Base-by-base conservation (phyloP, 2,797 vertebrate genomes). In the Apogon hyalosoma region DNA sequence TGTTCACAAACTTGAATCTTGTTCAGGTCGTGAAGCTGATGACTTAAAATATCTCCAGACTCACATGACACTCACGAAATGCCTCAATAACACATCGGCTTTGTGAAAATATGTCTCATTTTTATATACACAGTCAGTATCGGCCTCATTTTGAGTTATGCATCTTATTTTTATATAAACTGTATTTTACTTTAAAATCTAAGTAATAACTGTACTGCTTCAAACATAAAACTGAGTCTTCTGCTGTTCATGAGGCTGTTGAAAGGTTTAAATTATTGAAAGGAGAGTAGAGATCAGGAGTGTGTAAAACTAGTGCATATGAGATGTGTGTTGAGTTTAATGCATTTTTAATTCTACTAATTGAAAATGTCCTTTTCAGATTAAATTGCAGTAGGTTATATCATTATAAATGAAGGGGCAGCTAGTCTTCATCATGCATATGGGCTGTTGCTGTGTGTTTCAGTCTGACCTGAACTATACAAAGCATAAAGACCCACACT, bases 211-310 rank as follows among this genome's bases (percentile, higher is more conserved):
- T 24, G 2, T 24, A 24, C 2, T 24, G 21, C 21, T 24, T 24
- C 21, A 24, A 24, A 24, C 21, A 24, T 24, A 24, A 24, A 2
- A 24, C 4, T 31, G 24, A n/a, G 15, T 51, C 48, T 38, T 38
- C 21, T 36, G 28, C 10, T 51, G 31, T 51, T 50, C 7, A 18
- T 24, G 1, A 7, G 19, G 21, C 21, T 21, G 21, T 28, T n/a
- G 38, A 57, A 57, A 12, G 41, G 16, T 16, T 12, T 45, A 15
- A 58, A 59, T 47, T n/a, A 59, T 38, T 46, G 16, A 56, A 42
- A 21, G 21, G 16, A 38, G 31, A 14, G 16, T 21, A 38, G 12
- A 18, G 31, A 60, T 28, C 40, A 56, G 19, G 39, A 28, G 40
- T 28, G 51, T 40, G 11, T 40, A 28, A 19, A 28, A 43, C 14